These are phyloP conservation scores for Spinus pinus DNA, from an alignment of 2,797 vertebrate species.

Conservation along the genomic window DNA sequence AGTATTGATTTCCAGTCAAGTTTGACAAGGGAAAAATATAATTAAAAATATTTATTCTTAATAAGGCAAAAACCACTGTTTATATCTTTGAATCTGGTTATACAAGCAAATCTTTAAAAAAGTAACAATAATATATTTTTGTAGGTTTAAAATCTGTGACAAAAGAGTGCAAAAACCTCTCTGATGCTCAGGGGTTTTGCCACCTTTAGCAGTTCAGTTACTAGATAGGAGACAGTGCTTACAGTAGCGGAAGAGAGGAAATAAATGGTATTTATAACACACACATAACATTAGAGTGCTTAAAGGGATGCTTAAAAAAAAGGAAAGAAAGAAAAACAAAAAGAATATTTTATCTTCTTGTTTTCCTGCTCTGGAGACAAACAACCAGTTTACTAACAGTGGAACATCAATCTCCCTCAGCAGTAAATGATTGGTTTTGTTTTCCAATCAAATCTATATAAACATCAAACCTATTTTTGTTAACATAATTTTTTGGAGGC, in stretches of 20 bases:
- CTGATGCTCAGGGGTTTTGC: neutral
- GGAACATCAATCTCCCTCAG: neutral
- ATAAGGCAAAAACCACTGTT: neutral
- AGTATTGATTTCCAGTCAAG: neutral
- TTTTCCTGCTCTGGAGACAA: neutral
- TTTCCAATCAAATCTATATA: constrained; percentile 16
- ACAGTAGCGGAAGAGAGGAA: neutral
- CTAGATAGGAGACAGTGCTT: neutral
- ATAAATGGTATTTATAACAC: neutral
- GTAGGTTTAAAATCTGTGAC: neutral
- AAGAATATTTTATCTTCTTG: neutral
- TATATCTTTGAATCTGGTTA: neutral
- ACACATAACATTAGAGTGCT: neutral
- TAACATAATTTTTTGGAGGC: neutral
- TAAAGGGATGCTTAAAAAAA: neutral
- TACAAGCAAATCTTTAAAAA: neutral
- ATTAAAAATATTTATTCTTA: neutral
- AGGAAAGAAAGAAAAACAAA: neutral
- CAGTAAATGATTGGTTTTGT: neutral
- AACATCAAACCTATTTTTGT: neutral
- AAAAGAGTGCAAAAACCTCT: neutral
- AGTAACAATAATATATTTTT: neutral
- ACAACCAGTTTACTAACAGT: neutral
- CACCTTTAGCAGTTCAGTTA: neutral
- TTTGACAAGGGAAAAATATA: neutral